These are phyloP conservation scores for Valencia hispanica DNA, from an alignment of 2,797 vertebrate genomes.

Conservation along the genomic window DNA sequence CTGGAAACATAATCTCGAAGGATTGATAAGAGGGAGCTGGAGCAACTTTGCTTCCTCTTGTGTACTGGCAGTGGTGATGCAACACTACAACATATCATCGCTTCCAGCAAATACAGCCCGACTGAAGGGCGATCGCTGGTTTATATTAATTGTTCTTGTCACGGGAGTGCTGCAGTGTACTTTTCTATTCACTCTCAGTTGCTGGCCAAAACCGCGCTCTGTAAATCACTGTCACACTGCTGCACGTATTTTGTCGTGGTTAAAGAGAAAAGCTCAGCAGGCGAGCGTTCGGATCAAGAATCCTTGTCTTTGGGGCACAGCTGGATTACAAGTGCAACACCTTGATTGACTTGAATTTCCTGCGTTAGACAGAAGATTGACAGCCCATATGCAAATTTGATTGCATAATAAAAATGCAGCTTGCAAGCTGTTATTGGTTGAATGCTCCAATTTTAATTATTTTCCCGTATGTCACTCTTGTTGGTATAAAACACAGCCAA, in stretches of 20 bases:
- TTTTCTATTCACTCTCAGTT: slow-evolving; percentile 61
- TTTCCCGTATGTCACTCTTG: slow-evolving; percentile 69
- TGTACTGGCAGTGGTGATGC: slow-evolving; percentile 51
- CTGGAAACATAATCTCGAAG: slow-evolving; percentile 53
- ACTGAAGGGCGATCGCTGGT: slow-evolving; percentile 30
- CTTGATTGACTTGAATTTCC: slow-evolving; percentile 59
- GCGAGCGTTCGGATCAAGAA: slow-evolving; percentile 15
- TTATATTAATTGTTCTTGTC: slow-evolving; percentile 68
- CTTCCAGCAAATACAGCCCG: slow-evolving; percentile 21
- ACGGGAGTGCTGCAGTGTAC: slow-evolving; percentile 45
- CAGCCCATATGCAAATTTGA: slow-evolving; percentile 65
- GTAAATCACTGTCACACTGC: slow-evolving; percentile 70
- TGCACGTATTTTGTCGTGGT: slow-evolving; percentile 34
- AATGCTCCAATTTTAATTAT: slow-evolving; percentile 71
- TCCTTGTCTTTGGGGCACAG: slow-evolving; percentile 27
- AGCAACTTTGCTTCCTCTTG: slow-evolving; percentile 30
- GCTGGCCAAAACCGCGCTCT: slow-evolving; percentile 17
- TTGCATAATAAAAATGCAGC: slow-evolving; percentile 58
- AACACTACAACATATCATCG: slow-evolving; percentile 33
- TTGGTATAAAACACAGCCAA: slow-evolving; percentile 66
- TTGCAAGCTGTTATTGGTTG: slow-evolving; percentile 60
- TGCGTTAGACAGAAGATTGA: slow-evolving; percentile 52
- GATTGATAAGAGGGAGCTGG: slow-evolving; percentile 46
- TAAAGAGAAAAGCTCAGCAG: slow-evolving; percentile 16
- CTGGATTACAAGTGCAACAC: slow-evolving; percentile 45